Percentiles rank a stretch among this genome's conserved stretches.
Evolutionary conservation across 2,113 vertebrate species (phyloP).

Genomic region (Marcusenius ussheri): DNA sequence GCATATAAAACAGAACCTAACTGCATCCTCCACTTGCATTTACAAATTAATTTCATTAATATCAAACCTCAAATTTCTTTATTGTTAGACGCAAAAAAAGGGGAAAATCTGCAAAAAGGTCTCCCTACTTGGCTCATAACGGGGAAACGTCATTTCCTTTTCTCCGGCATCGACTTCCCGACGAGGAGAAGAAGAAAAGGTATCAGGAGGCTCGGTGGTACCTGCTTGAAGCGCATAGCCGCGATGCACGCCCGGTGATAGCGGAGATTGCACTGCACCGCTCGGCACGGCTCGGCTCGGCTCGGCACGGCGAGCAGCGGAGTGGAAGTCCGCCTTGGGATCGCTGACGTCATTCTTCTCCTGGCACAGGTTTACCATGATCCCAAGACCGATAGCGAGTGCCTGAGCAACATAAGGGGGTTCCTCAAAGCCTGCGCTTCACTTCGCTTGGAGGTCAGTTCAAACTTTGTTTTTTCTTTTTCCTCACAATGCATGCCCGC

Average conservation of each 20-base stretch:
- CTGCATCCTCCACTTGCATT: background rate
- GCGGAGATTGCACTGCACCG: background rate
- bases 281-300: background rate
- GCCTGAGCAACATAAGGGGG: constrained; percentile 80
- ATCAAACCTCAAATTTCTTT: background rate
- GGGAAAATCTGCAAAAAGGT: background rate
- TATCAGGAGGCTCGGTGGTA: background rate
- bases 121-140: background rate
- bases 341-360: constrained; percentile 1
- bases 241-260: background rate
- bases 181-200: background rate
- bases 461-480: background rate
- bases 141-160: constrained; percentile 54
- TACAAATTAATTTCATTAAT: background rate
- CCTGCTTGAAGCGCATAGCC: background rate
- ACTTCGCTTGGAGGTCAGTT: constrained; percentile 83
- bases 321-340: background rate
- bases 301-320: background rate
- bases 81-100: background rate
- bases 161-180: constrained; percentile 37
- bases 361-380: constrained; percentile 70
- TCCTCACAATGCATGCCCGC: background rate
- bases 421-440: constrained; percentile 77
- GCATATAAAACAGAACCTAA: background rate
- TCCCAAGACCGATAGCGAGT: constrained; percentile 76